Evolutionary conservation across 2,797 vertebrate species (phyloP).

Genomic region (Arremon brunneinucha): DNA sequence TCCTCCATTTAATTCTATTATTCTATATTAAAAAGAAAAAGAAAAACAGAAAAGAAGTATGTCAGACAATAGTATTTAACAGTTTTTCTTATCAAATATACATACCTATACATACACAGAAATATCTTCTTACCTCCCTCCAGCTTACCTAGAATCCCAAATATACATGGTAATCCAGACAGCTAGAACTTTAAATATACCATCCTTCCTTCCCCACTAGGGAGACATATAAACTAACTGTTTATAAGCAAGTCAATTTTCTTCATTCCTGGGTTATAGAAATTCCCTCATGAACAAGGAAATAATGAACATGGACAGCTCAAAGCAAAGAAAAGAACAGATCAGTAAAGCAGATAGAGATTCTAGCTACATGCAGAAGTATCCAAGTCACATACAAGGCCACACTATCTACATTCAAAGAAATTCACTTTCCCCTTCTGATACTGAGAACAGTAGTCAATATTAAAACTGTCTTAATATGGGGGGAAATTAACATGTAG

Average conservation of each 20-base stretch:
- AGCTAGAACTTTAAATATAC: background rate
- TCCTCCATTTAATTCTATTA: conserved; percentile 94
- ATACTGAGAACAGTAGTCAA: background rate
- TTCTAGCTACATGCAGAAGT: background rate
- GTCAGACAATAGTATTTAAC: background rate
- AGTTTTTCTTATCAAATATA: background rate
- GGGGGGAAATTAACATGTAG: background rate
- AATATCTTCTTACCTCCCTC: background rate
- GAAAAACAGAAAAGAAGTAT: background rate
- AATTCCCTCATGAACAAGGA: background rate
- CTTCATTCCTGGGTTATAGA: background rate
- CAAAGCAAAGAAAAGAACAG: background rate
- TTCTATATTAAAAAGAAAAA: conserved; percentile 74
- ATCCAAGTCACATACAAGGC: background rate
- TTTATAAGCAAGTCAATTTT: background rate
- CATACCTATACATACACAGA: background rate
- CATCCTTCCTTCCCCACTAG: background rate
- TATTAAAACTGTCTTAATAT: background rate
- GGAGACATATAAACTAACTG: background rate
- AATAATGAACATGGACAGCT: background rate
- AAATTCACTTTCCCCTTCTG: background rate
- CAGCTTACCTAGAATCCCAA: background rate
- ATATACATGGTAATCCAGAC: background rate
- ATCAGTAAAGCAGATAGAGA: background rate
- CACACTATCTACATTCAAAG: background rate